A percentile compares a stretch with the other conserved stretches of the same genome.
Evolutionary conservation across 1,140 invertebrate species (phyloP).

Genomic region (Anthonomus grandis): DNA sequence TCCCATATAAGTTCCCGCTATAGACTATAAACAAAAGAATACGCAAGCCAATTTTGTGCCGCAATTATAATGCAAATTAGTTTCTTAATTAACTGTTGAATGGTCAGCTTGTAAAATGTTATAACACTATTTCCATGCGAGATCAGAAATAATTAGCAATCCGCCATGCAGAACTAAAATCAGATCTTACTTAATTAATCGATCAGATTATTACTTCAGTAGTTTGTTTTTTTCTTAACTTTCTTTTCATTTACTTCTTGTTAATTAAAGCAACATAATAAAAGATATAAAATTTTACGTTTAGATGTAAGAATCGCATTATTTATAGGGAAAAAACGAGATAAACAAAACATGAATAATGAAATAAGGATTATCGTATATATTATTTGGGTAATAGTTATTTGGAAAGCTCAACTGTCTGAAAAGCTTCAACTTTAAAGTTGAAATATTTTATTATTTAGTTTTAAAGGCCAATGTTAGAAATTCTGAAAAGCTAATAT

Average conservation of each 20-base stretch:
- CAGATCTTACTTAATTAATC: conserved; percentile 3
- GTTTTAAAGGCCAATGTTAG: no score
- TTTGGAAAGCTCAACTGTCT: no score
- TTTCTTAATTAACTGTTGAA: conserved; percentile 25
- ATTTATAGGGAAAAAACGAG: not conserved
- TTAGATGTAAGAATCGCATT: not conserved
- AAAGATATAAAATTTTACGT: not conserved
- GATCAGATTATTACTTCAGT: not conserved
- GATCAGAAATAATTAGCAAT: conserved; percentile 23
- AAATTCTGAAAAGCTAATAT: no score
- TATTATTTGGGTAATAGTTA: no score
- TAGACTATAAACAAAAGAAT: conserved; percentile 23
- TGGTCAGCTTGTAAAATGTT: conserved; percentile 11
- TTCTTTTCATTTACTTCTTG: no score
- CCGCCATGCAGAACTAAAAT: conserved; percentile 8
- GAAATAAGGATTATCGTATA: no score
- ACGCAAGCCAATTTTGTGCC: conserved; percentile 18
- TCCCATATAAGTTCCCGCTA: conserved; percentile 15
- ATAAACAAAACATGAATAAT: no score
- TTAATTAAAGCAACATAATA: no score
- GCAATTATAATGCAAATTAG: conserved; percentile 24
- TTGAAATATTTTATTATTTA: no score
- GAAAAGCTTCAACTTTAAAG: no score
- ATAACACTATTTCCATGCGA: conserved; percentile 23
- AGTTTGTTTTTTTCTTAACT: no score